These are phyloP conservation scores for Ictalurus furcatus DNA, from an alignment of 2,113 vertebrate genomes.

Conservation along the genomic window DNA sequence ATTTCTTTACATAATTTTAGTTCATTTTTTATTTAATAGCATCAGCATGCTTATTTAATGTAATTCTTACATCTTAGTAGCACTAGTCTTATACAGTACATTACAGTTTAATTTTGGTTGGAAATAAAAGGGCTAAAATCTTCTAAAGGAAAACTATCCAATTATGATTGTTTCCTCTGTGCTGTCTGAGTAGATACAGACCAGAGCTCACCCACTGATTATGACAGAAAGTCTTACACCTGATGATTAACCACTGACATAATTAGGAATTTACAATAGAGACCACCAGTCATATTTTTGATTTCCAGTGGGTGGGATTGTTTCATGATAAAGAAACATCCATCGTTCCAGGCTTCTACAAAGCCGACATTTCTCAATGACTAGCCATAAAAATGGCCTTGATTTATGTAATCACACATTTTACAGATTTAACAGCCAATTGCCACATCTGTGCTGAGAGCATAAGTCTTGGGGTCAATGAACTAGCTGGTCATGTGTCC, in stretches of 20 bases:
- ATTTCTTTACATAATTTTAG: neutral
- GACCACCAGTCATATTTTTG: neutral
- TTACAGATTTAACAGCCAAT: neutral
- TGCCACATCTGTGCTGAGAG: conserved; percentile 10
- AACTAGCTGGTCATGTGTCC: conserved; percentile 1
- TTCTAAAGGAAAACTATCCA: neutral
- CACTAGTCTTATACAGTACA: neutral
- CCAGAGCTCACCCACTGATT: neutral
- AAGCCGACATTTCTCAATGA: neutral
- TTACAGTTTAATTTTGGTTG: neutral
- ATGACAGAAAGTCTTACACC: neutral
- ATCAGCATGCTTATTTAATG: neutral
- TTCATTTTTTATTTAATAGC: neutral
- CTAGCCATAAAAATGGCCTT: neutral
- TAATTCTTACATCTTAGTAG: neutral
- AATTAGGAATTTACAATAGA: neutral
- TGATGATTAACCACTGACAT: conserved; percentile 6
- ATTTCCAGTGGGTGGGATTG: neutral
- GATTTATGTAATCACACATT: conserved; percentile 15
- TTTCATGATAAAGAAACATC: neutral
- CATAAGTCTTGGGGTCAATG: neutral
- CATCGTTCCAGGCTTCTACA: neutral
- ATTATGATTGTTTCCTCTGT: neutral
- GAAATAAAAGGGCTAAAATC: neutral
- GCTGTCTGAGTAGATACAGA: neutral